Evolutionary conservation across 2,113 vertebrate species (phyloP).

Genomic region (Paraplagusia blochii): DNA sequence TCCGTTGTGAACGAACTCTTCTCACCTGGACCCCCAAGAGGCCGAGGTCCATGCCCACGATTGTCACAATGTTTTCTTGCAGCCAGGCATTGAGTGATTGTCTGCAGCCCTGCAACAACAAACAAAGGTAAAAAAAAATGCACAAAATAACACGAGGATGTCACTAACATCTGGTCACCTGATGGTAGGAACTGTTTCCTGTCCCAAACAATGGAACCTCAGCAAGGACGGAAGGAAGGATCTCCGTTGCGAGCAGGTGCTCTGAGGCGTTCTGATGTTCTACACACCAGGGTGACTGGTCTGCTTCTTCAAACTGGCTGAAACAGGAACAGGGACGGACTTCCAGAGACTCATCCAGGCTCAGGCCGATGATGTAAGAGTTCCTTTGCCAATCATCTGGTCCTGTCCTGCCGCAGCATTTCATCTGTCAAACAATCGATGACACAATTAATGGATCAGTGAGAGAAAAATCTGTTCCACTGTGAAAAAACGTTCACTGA

Average conservation of each 20-base stretch:
- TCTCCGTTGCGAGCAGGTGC: not conserved
- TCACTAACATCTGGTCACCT: constrained; percentile 34
- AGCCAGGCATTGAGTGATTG: constrained; percentile 52
- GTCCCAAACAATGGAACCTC: constrained; percentile 16
- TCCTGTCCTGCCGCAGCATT: constrained; percentile 59
- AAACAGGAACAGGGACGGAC: constrained; percentile 73
- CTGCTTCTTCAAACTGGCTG: not conserved
- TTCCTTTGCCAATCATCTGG: constrained; percentile 65
- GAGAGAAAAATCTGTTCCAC: not conserved
- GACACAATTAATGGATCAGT: not conserved
- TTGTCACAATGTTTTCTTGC: constrained; percentile 45
- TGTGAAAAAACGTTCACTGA: constrained; percentile 33
- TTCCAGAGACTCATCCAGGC: not conserved
- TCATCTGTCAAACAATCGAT: constrained; percentile 33
- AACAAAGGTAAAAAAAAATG: not conserved
- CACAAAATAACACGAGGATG: not conserved
- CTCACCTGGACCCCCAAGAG: constrained; percentile 64
- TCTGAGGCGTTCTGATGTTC: not conserved
- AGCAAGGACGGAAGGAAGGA: no score
- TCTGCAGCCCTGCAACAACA: constrained; percentile 57
- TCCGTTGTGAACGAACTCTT: no score
- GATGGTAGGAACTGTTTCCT: constrained; percentile 16
- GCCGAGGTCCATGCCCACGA: constrained; percentile 48
- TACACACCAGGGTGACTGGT: constrained; percentile 37
- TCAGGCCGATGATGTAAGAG: constrained; percentile 29